Percentiles rank a stretch among this genome's conserved stretches.
These are phyloP conservation scores for Agriopis leucophaearia DNA, from an alignment of 2,888 invertebrate genomes.

Conservation along the genomic window DNA sequence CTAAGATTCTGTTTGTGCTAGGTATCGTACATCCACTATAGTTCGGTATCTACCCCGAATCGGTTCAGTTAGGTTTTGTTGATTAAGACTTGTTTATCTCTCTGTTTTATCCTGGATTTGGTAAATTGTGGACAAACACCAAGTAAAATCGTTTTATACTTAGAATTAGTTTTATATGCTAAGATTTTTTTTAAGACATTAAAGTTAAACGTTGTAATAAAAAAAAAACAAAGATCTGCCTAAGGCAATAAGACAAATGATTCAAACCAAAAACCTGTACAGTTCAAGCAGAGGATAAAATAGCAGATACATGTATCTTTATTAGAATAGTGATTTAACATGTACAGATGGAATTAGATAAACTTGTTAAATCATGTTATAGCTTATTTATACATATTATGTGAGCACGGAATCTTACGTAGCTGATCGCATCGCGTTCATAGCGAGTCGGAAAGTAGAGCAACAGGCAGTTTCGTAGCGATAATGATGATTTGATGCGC, in stretches of 20 bases:
- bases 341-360: neutral
- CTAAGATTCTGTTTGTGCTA: constrained; percentile 17
- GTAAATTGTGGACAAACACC: neutral
- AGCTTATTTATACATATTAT: neutral
- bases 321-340: no score
- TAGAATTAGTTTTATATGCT: neutral
- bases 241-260: neutral
- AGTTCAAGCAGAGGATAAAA: neutral
- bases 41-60: constrained; percentile 56
- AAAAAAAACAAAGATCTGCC: neutral
- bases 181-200: neutral
- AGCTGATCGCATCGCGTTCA: neutral
- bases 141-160: neutral
- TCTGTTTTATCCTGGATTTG: constrained; percentile 37
- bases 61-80: constrained; percentile 62
- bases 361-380: neutral
- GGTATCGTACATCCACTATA: constrained; percentile 16
- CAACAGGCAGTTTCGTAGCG: constrained; percentile 19
- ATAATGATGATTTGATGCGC: constrained; percentile 22
- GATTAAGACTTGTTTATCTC: constrained; percentile 57
- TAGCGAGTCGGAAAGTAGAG: constrained; percentile 20
- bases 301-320: neutral
- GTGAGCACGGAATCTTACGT: neutral
- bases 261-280: neutral
- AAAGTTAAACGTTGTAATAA: neutral